A percentile compares a stretch with the other conserved stretches of the same genome.
Conservation (phyloP, 2,797 vertebrate genomes). For the Limosa lapponica region DNA sequence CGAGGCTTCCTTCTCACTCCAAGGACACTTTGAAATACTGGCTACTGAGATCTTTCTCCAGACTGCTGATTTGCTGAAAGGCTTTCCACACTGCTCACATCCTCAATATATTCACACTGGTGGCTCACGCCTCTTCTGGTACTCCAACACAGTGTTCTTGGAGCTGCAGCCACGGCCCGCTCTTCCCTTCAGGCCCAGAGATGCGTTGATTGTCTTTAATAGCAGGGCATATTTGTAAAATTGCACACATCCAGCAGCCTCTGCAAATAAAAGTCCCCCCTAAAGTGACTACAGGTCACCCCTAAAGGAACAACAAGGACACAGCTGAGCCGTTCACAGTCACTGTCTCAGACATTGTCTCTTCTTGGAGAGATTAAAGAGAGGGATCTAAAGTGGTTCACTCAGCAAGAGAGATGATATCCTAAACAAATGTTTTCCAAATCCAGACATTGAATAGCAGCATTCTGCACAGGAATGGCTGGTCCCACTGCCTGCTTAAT, state of each 20-base stretch:
- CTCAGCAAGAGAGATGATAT: not conserved
- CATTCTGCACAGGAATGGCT: not conserved
- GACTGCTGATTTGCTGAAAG: not conserved
- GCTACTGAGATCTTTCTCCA: not conserved
- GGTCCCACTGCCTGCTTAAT: not conserved
- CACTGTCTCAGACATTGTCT: not conserved
- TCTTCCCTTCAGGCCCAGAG: no score
- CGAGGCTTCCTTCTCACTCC: not conserved
- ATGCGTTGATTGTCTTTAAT: fast-evolving
- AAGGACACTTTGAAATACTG: not conserved
- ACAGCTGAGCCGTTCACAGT: not conserved
- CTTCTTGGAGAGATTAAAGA: not conserved
- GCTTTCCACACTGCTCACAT: fast-evolving
- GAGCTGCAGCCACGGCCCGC: not conserved
- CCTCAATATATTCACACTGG: fast-evolving
- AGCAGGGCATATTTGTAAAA: no score
- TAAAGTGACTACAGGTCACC: not conserved
- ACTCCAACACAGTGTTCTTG: fast-evolving
- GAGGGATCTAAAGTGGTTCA: not conserved
- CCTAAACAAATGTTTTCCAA: not conserved
- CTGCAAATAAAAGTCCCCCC: no score
- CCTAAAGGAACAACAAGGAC: no score
- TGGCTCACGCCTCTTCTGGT: not conserved
- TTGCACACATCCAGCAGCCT: not conserved
- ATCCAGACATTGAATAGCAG: not conserved